These are phyloP conservation scores for Drosophila nasuta DNA, from an alignment of 1,140 invertebrate genomes.

Conservation along the genomic window DNA sequence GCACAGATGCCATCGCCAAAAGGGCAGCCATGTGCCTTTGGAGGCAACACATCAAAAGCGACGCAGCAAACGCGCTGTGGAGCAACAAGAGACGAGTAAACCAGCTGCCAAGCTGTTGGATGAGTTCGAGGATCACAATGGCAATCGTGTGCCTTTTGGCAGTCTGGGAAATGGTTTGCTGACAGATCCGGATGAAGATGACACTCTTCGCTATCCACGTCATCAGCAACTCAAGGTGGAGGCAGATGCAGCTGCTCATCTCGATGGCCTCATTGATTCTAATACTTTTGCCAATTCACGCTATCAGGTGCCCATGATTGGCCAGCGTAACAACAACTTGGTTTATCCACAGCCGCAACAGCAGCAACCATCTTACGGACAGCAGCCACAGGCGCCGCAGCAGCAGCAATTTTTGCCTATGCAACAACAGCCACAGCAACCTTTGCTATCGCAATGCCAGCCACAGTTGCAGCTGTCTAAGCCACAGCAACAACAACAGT, in stretches of 20 bases:
- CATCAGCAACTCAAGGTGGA: slow-evolving; percentile 25
- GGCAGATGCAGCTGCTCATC: background rate
- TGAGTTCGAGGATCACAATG: slow-evolving; percentile 67
- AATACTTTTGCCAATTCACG: slow-evolving; percentile 37
- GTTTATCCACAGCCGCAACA: slow-evolving; percentile 17
- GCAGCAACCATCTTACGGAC: background rate
- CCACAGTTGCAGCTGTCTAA: background rate
- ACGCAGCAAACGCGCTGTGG: slow-evolving; percentile 34
- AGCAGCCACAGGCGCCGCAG: slow-evolving; percentile 14
- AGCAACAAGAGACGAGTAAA: background rate
- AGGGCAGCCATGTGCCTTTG: background rate
- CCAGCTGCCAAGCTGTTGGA: slow-evolving; percentile 36
- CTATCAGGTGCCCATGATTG: slow-evolving; percentile 57
- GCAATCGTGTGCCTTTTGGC: slow-evolving; percentile 54
- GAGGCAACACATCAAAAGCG: background rate
- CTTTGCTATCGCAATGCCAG: background rate
- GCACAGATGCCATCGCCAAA: slow-evolving; percentile 21
- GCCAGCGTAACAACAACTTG: slow-evolving; percentile 39
- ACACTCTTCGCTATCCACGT: slow-evolving; percentile 10
- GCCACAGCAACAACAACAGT: slow-evolving; percentile 20
- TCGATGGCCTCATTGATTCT: background rate
- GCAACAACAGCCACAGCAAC: background rate
- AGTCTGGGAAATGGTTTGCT: slow-evolving; percentile 48
- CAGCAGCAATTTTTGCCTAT: background rate
- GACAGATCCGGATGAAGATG: slow-evolving; percentile 5